Conservation (phyloP, 2,888 invertebrate species). For the Synanthedon myopaeformis region DNA sequence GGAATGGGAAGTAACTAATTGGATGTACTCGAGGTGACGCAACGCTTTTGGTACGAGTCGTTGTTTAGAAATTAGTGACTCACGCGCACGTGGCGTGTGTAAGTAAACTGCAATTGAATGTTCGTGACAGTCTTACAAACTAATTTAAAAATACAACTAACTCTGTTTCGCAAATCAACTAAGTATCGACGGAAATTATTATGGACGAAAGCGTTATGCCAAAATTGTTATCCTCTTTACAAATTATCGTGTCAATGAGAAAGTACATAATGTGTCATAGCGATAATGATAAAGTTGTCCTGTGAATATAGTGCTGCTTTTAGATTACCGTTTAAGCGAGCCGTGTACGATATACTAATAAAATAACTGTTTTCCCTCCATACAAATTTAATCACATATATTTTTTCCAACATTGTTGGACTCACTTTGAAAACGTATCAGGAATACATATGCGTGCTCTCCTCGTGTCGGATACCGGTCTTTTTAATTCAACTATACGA, state of each 20-base stretch:
- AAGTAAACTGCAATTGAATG: background rate
- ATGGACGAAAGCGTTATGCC: no score
- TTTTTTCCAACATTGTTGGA: background rate
- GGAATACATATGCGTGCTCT: slow-evolving; percentile 1
- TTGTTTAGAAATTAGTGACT: background rate
- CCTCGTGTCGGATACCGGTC: slow-evolving; percentile 24
- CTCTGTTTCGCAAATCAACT: no score
- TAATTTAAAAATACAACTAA: no score
- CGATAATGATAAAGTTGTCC: background rate
- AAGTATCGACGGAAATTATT: no score
- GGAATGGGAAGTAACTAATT: no score
- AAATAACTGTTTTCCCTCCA: background rate
- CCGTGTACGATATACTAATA: background rate
- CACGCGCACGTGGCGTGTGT: background rate
- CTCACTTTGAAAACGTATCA: background rate
- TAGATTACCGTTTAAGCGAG: background rate
- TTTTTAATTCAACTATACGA: slow-evolving; percentile 25
- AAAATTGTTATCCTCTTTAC: no score
- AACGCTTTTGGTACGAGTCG: no score
- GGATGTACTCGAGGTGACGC: no score
- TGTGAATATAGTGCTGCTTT: background rate
- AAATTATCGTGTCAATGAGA: no score
- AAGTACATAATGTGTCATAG: no score
- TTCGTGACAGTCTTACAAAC: background rate
- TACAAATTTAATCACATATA: background rate